Conservation (phyloP, 2,113 vertebrate genomes). For the Elachura formosa region DNA sequence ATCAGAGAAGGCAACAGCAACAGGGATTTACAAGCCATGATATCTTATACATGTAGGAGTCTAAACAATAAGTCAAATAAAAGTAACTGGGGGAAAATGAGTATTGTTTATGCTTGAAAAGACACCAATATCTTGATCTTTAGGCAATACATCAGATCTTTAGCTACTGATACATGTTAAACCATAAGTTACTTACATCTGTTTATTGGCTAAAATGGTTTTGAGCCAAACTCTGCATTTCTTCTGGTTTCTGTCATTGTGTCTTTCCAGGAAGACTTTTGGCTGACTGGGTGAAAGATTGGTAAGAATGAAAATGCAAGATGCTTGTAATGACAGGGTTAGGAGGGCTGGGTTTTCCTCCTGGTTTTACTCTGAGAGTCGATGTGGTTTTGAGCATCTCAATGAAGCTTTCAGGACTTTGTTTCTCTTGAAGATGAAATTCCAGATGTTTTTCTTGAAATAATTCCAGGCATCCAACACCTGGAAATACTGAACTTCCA, state of each 20-base stretch:
- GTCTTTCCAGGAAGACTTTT: not conserved
- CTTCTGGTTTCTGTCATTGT: not conserved
- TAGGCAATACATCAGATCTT: not conserved
- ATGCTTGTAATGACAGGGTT: not conserved
- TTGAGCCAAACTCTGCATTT: not conserved
- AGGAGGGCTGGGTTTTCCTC: not conserved
- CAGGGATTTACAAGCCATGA: not conserved
- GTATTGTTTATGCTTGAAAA: not conserved
- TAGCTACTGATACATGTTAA: not conserved
- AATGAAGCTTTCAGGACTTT: not conserved
- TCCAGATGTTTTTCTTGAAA: conserved; percentile 7
- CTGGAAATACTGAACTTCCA: not conserved
- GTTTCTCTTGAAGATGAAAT: not conserved
- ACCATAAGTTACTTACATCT: not conserved
- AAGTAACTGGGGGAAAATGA: not conserved
- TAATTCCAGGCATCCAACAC: not conserved
- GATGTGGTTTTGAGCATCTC: not conserved
- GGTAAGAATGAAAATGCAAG: not conserved
- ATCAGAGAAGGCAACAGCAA: not conserved
- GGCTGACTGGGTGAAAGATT: not conserved
- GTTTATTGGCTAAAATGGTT: not conserved
- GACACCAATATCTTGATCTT: not conserved
- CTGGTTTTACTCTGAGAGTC: not conserved
- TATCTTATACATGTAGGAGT: not conserved
- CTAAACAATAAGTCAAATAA: not conserved